Base-by-base conservation (phyloP, 2,797 vertebrate genomes). In the Merluccius polli region DNA sequence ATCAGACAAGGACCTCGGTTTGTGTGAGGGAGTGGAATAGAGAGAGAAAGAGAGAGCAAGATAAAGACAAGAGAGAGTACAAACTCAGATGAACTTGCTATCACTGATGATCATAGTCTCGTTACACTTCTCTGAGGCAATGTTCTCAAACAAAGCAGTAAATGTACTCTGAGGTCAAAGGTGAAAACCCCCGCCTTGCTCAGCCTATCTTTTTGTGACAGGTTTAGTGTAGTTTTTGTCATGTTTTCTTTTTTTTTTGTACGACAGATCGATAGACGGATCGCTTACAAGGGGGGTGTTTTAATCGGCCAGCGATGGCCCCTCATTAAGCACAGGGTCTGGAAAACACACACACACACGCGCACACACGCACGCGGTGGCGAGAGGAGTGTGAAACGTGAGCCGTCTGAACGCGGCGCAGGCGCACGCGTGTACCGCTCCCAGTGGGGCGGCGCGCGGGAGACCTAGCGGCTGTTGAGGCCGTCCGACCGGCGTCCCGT, bases 401-500 rank as follows among this genome's bases (percentile, higher is more conserved):
- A 83, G 84, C 87, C 48, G 78, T 85, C 78, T 73, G 72, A 90
- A 82, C 78, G 76, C 83, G 59, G 73, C 74, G 74, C 41, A 72
- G 83, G 88, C 82, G 82, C 82, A 76, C 30, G 67, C 70, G 73
- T 32, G 73, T 32, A 73, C 71, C 4, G 38, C 38, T 91, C 89
- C 89, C 87, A 13, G 63, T 78, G 87, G 89, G 89, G 77, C 70
- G 0, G 36, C 77, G 79, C 75, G 78, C 79, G 80, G 80, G 82
- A 87, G 86, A 83, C 85, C 82, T 63, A 81, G 82, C 73, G 59
- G 71, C 75, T 36, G 77, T 30, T 33, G 41, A 73, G 85, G 88
- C 75, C 74, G 91, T 12, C n/a, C 88, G 85, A 77, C n/a, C 63
- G 87, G 93, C 79, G 77, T 94, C 78, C 3, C 75, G 88, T 94